A percentile compares a stretch with the other conserved stretches of the same genome.
phyloP scores from a whole-genome alignment of 2,113 vertebrate species.

The Gavia stellata region DNA sequence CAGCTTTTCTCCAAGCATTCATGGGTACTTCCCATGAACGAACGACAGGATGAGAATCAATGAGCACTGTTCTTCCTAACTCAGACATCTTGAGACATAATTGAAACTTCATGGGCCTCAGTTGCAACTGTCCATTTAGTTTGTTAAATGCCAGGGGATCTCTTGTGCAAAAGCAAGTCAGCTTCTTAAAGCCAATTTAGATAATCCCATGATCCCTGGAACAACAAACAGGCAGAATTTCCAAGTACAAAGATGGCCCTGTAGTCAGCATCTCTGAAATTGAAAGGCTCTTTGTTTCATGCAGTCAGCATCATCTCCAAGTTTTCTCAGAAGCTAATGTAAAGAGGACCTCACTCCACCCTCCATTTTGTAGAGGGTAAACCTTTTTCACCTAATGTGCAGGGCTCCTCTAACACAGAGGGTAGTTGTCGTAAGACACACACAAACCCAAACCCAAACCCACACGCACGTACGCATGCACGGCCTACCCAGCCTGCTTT shows the following conservation, averaged over 20 bases:
- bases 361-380: background rate
- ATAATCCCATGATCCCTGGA: conserved; percentile 5
- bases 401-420: background rate
- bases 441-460: background rate
- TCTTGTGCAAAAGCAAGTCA: background rate
- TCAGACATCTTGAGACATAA: background rate
- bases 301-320: background rate
- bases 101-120: background rate
- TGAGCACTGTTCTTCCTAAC: background rate
- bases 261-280: background rate
- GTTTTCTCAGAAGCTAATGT: background rate
- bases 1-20: background rate
- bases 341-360: background rate
- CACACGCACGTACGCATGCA: too few species aligned
- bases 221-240: background rate
- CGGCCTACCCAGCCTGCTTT: background rate
- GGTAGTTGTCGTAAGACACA: background rate
- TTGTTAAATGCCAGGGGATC: background rate
- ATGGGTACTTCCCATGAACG: background rate
- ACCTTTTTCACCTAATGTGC: background rate
- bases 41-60: background rate
- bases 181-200: background rate
- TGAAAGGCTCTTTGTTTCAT: conserved; percentile 16
- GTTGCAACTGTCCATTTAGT: background rate
- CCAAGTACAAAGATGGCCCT: conserved; percentile 7